These are phyloP conservation scores for Creontiades dilutus DNA, from an alignment of 2,888 invertebrate genomes.

Conservation along the genomic window DNA sequence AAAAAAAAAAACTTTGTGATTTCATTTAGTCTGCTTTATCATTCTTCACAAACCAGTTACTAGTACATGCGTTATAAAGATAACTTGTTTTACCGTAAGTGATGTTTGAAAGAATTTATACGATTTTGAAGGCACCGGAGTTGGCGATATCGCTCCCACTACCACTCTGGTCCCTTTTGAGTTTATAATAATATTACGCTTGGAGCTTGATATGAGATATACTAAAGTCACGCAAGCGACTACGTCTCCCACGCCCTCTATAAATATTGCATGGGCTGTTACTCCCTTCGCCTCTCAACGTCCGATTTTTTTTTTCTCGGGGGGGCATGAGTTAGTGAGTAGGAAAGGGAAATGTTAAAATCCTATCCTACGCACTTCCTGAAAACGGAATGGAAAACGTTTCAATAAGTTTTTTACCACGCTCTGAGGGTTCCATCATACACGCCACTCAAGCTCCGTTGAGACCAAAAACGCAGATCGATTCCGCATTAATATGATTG, in stretches of 20 bases:
- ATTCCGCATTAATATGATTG: not conserved
- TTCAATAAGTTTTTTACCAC: conserved; percentile 1
- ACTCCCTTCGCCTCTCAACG: no score
- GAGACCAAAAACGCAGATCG: not conserved
- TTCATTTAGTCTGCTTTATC: no score
- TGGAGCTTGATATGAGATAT: conserved; percentile 6
- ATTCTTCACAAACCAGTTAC: no score
- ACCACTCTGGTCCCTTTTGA: not conserved
- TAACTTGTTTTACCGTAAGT: no score
- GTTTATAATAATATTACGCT: conserved; percentile 45
- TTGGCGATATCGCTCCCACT: not conserved
- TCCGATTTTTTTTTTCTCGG: conserved; percentile 19
- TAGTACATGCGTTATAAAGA: no score
- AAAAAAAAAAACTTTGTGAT: no score
- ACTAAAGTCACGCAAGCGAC: conserved; percentile 27
- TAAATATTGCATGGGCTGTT: conserved; percentile 45
- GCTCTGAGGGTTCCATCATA: conserved; percentile 7
- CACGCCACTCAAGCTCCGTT: not conserved
- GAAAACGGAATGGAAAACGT: not conserved
- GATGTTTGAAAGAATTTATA: not conserved
- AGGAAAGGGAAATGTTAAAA: conserved; percentile 10
- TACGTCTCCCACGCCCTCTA: conserved; percentile 20
- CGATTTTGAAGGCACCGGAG: not conserved
- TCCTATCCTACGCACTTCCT: conserved; percentile 16
- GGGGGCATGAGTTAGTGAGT: not conserved